phyloP scores from a whole-genome alignment of 2,888 invertebrate genomes.

The Mellilla xanthometata region DNA sequence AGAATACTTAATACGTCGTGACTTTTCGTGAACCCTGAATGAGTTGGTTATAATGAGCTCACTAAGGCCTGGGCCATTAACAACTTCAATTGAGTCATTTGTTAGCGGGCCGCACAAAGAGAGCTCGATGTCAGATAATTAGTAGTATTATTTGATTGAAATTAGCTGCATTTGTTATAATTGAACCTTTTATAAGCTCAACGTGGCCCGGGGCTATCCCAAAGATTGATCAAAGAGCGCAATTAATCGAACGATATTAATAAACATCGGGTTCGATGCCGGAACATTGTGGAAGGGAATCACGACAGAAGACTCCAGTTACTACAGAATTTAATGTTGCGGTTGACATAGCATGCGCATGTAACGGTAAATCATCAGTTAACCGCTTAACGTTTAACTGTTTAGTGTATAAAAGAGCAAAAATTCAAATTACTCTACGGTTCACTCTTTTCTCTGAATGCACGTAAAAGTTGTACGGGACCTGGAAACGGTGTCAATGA shows the following conservation, averaged over 20 bases:
- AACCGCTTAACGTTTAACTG: conserved; percentile 54
- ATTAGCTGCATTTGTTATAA: conserved; percentile 76
- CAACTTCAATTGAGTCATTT: conserved; percentile 77
- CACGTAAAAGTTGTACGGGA: conserved; percentile 26
- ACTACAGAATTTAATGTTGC: conserved; percentile 53
- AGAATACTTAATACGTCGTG: conserved; percentile 45
- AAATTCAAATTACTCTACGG: conserved; percentile 34
- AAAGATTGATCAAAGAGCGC: conserved; percentile 59
- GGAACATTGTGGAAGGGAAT: conserved; percentile 32
- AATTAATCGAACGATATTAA: conserved; percentile 63
- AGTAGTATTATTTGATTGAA: conserved; percentile 79
- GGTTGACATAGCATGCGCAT: conserved; percentile 65
- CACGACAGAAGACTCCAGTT: conserved; percentile 33
- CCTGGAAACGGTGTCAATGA: conserved; percentile 18
- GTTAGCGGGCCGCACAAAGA: conserved; percentile 73
- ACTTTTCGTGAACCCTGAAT: conserved; percentile 47
- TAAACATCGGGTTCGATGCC: conserved; percentile 42
- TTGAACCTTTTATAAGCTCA: conserved; percentile 66
- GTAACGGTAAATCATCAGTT: conserved; percentile 60
- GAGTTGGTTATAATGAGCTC: conserved; percentile 51
- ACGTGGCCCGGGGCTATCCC: conserved; percentile 55
- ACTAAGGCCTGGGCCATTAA: conserved; percentile 62
- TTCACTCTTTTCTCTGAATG: conserved; percentile 27
- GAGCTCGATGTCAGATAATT: conserved; percentile 72
- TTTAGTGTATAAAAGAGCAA: conserved; percentile 47